Base-by-base conservation (phyloP, 2,888 invertebrate species). In the Drosophila meridiana region DNA sequence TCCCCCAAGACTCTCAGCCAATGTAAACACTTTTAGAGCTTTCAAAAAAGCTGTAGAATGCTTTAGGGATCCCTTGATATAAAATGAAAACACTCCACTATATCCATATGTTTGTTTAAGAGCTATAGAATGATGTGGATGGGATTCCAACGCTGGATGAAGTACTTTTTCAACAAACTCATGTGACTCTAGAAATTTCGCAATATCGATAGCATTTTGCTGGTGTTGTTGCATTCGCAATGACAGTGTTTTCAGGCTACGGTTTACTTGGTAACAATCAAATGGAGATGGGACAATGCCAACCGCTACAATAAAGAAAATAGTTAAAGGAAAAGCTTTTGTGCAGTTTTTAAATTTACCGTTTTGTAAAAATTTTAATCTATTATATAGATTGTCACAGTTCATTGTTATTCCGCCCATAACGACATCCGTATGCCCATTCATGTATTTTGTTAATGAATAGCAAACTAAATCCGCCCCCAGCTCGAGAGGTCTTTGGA, bases 391-490 rank as follows among this genome's bases (percentile, higher is more conserved):
- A 52, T 95, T 95, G 48, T 96, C 95, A 82, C 95, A 94, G 82
- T 96, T 97, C 4, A 96, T 95, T 42, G 97, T 94, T 8, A 96
- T 95, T 20, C 97, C 96, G 3, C 99, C 99, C 99, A 99, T 99
- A 7, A 99, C 96, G 28, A 98, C 97, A 94, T 99, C 99, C 0
- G 98, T 96, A 93, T 99, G 99, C 0, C 99, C 99, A 93, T 99
- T 99, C 96, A 99, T 97, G 92, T 99, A 99, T 93, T 99, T 99
- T 0, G 99, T 98, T 63, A 99, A 91, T 0, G 99, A 99, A 93
- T 99, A 98, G 84, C 97, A 94, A 2, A 96, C 96, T 63, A 99
- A 94, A 92, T 99, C 99, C 2, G 98, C 99, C 0, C 99, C 99
- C 42, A 98, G 94, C 32, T 96, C 95, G 63, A 99, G 93, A 1